phyloP scores from a whole-genome alignment of 2,797 vertebrate genomes.

The Cottoperca gobio region DNA sequence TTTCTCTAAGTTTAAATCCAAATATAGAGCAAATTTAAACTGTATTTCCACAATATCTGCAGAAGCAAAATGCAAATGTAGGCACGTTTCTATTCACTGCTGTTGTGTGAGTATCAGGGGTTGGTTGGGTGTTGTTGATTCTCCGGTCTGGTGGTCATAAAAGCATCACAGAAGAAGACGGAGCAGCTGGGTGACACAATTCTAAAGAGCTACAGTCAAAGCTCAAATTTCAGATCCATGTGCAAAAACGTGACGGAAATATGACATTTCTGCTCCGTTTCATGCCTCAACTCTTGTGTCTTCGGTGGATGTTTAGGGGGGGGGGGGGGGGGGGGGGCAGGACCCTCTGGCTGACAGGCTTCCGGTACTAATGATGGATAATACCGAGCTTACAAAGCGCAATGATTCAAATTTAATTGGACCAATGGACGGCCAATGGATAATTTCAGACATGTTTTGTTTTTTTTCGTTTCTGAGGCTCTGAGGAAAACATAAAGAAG shows the following conservation, averaged over 20 bases:
- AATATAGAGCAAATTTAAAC: no score
- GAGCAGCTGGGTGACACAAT: background rate
- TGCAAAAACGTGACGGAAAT: no score
- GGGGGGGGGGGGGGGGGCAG: no score
- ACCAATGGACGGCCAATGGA: background rate
- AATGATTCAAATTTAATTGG: background rate
- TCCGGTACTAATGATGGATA: background rate
- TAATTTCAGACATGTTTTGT: background rate
- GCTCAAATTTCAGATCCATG: no score
- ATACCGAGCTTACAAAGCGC: background rate
- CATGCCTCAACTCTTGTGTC: no score
- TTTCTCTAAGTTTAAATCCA: background rate
- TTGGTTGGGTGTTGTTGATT: background rate
- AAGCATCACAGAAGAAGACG: background rate
- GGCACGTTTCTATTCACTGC: background rate
- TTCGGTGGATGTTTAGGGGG: no score
- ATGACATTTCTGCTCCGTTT: background rate
- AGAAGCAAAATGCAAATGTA: background rate
- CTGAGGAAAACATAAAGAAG: background rate
- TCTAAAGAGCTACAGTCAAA: background rate
- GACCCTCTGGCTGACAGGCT: background rate
- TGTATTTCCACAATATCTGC: no score
- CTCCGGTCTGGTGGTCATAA: background rate
- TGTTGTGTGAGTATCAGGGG: no score
- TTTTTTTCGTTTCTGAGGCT: slow-evolving; percentile 2